Base-by-base conservation (phyloP, 1,140 invertebrate species). In the Papilio helenus region DNA sequence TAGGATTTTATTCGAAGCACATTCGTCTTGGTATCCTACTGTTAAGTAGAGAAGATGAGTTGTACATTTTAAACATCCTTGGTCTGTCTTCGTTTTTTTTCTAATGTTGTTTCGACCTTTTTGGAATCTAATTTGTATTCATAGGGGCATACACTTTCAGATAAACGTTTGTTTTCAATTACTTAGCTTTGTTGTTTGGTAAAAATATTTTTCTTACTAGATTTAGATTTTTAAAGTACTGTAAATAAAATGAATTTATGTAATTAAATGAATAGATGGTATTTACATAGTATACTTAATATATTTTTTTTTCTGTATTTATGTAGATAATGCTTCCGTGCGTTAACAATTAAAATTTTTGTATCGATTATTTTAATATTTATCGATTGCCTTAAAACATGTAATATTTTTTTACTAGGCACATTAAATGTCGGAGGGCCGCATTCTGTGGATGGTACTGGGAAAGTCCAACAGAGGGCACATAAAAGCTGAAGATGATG, bases 81-180 rank as follows among this genome's bases (percentile, higher is more conserved):
- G 9, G 20, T 61, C 23, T 14, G 58, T 8, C 34, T 39, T 39
- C 7, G 34, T 39, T 39, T 55, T 61, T 8, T 61, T 26, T 4
- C 26, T n/a, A 55, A 61, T 14, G 58, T 61, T 26, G 1, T 26
- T 14, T 23, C 23, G 58, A 12, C 58, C 20, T 14, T 61, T 61
- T 26, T 61, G 3, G 23, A 61, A 23, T 26, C 23, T 10, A 61
- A 26, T 61, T 61, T 26, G 58, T 26, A 61, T 61, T 61, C 58
- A 61, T 61, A 61, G 58, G 10, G 55, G 20, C 55, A 58, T 61
- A 61, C 23, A 58, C n/a, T 58, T 23, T 26, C 23, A 14, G 20
- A 26, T 12, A n/a, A 55, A 55, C 51, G 18, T 55, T 55, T 55
- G n/a, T 61, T 61, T 61, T 26, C 58, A 61, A 61, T 61, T 61